Percentiles rank a stretch among this genome's conserved stretches.
These are phyloP conservation scores for Microcebus griseorufus DNA, from an alignment of 2,113 vertebrate species.

Conservation along the genomic window DNA sequence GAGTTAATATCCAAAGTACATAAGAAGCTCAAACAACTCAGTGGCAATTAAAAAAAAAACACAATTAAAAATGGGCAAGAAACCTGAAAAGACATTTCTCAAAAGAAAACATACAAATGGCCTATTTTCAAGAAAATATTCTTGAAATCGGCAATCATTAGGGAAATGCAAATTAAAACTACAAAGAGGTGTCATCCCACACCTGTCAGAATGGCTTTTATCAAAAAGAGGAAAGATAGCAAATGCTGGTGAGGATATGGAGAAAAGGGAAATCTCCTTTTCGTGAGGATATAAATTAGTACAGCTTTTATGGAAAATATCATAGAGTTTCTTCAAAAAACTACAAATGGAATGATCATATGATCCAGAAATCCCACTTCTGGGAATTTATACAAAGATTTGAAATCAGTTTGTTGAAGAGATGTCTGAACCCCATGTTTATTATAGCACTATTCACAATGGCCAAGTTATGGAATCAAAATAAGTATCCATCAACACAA, in stretches of 20 bases:
- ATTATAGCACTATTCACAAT: neutral
- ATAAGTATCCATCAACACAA: neutral
- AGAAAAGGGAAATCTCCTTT: neutral
- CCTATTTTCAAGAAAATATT: neutral
- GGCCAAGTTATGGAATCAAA: neutral
- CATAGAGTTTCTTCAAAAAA: neutral
- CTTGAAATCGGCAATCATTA: neutral
- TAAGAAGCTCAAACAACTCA: neutral
- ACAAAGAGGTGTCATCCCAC: neutral
- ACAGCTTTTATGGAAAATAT: neutral
- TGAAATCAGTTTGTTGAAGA: neutral
- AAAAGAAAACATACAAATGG: neutral
- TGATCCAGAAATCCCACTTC: neutral
- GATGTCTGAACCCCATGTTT: neutral
- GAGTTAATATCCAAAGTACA: neutral
- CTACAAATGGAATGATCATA: neutral
- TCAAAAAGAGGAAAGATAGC: neutral
- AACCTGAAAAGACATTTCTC: neutral
- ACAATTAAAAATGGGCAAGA: neutral
- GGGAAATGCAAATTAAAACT: neutral
- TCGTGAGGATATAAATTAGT: neutral
- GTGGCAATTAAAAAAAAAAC: neutral
- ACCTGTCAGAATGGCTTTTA: neutral
- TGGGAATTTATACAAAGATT: neutral
- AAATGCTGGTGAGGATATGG: neutral